Base-by-base conservation (phyloP, 2,113 vertebrate species). In the Gallinago paraguaiae region DNA sequence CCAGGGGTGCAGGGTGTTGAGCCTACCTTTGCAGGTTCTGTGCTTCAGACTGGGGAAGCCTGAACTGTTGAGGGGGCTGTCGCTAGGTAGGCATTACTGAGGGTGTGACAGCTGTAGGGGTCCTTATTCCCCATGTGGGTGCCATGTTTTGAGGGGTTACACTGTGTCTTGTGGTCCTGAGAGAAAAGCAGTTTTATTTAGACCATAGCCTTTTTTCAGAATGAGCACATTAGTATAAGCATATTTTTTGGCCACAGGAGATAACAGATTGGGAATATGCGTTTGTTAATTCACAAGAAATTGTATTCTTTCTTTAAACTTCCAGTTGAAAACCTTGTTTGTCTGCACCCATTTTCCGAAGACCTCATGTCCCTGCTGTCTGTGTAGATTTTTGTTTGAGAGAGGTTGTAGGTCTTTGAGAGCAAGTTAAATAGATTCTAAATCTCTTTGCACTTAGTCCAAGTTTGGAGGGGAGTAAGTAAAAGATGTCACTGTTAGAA, bases 81-180 rank as follows among this genome's bases (percentile, higher is more conserved):
- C 25, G 53, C 25, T 54, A 37, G 27, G 17, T 3, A 6, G 17
- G 56, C n/a, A 11, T 39, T 39, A 6, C 0, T 14, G 15, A 4
- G 17, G 3, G 12, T 54, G 27, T 48, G 63, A 17, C 0, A 2
- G 22, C 18, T 61, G 5, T 20, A 4, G 13, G 13, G 13, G 10
- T 23, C 45, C 31, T 14, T 50, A 4, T 0, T 74, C 5, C 19
- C 67, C 5, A 7, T 57, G 2, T 0, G 2, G 6, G 0, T 39
- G 30, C 11, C 3, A 0, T n/a, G 14, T 41, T 54, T 43, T 41
- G 20, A 31, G n/a, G 24, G 15, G 7, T 5, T 88, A 17, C 2
- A 16, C 15, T 14, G 50, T 30, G 4, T 63, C 12, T 13, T 70
- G 22, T 16, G 37, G 8, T 64, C 18, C 16, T 28, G 24, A 33